These are phyloP conservation scores for Echinarachnius parma DNA, from an alignment of 53 echinoderm and acorn worm species.

Conservation along the genomic window DNA sequence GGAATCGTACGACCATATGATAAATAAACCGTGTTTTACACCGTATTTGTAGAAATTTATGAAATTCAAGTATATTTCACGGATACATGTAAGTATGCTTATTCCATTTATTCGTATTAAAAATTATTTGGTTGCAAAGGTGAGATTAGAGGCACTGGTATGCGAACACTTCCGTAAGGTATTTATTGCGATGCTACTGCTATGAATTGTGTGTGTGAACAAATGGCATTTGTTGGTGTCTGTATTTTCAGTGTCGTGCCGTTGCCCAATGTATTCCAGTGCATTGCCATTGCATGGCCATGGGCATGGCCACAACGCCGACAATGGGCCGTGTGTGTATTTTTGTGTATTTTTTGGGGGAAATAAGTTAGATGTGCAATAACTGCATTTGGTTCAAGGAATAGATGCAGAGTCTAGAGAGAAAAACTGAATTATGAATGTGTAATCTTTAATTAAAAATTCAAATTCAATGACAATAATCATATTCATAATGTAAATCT, in stretches of 20 bases:
- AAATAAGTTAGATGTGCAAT: no score
- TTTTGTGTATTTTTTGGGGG: no score
- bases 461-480: no score
- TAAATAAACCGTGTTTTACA: constrained; percentile 6
- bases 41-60: background rate
- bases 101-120: background rate
- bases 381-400: no score
- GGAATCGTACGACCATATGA: constrained; percentile 18
- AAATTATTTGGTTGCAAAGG: background rate
- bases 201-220: no score
- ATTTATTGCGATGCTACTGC: background rate
- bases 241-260: constrained; percentile 25
- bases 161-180: constrained; percentile 39
- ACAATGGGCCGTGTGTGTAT: background rate
- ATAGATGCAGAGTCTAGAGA: no score
- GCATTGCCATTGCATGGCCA: background rate
- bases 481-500: no score
- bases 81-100: constrained; percentile 22
- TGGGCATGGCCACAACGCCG: background rate
- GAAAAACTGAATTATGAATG: no score
- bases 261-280: no score
- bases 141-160: constrained; percentile 20
- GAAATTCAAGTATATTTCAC: background rate
- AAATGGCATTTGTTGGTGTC: no score
- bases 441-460: no score